A percentile compares a stretch with the other conserved stretches of the same genome.
Evolutionary conservation across 2,113 vertebrate genomes (phyloP).

Genomic region (Rana temporaria): DNA sequence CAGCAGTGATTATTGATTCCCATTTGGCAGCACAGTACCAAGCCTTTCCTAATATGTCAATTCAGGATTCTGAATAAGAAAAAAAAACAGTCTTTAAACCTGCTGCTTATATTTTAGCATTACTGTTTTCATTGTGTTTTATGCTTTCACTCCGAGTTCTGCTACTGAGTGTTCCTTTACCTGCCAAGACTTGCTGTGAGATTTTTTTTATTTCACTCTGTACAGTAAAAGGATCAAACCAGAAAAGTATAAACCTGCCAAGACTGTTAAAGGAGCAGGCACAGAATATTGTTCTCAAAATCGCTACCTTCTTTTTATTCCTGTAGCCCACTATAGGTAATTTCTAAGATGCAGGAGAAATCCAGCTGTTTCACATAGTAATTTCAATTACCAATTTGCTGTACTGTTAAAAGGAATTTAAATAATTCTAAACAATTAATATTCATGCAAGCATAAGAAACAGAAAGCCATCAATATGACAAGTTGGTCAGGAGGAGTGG

Average conservation of each 20-base stretch:
- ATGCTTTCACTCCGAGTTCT: conserved; percentile 33
- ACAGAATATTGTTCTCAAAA: not conserved
- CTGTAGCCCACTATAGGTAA: not conserved
- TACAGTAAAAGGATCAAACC: conserved; percentile 47
- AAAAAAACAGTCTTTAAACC: conserved; percentile 15
- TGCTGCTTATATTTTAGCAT: conserved; percentile 43
- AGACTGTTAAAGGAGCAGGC: conserved; percentile 40
- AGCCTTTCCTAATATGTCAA: conserved; percentile 24
- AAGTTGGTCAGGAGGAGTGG: too few species aligned
- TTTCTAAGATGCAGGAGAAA: not conserved
- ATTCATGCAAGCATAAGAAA: not conserved
- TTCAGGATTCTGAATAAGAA: conserved; percentile 18
- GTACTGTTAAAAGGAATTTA: not conserved
- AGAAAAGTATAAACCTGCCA: conserved; percentile 28
- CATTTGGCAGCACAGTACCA: conserved; percentile 13
- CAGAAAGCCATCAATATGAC: too few species aligned
- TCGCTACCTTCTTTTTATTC: not conserved
- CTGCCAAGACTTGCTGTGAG: conserved; percentile 52
- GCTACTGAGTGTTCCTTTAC: conserved; percentile 41
- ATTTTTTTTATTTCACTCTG: conserved; percentile 44
- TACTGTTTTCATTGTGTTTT: conserved; percentile 46
- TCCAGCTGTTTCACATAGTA: not conserved
- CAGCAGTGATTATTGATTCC: conserved; percentile 35
- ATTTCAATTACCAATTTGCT: not conserved
- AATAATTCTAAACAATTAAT: not conserved